Base-by-base conservation (phyloP, 1,140 invertebrate species). In the Danaus plexippus region DNA sequence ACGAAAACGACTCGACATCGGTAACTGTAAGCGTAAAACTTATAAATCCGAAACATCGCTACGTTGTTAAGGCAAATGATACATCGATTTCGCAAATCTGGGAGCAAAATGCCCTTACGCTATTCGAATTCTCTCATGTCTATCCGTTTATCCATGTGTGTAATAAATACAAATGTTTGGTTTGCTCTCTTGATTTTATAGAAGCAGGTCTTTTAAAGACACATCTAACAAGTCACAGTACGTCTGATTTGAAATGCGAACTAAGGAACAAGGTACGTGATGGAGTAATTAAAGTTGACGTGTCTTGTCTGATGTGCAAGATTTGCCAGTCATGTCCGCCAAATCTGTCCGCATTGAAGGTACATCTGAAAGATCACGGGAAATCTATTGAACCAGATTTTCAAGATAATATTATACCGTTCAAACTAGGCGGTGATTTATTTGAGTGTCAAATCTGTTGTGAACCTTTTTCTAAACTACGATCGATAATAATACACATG, bases 401-500 rank as follows among this genome's bases (percentile, higher is more conserved):
- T 12, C 59, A 78, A 50, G 77, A 80, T 52, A 82, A 82, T 63
- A 67, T 85, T 0, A 75, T 85, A 22, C 81, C 81, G 0, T 82
- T 78, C 40, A 80, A 80, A 61, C 60, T 85, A 18, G 66, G 59
- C 15, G 65, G 54, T 2, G 61, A 72, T 0, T 53, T 52, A 9
- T 78, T 75, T 15, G 65, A 75, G 22, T 85, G 80, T 51, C 80
- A 85, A 59, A 61, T 82, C 5, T 82, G 80, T 18, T 54, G 65
- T 9, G 72, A 75, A 47, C 62, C 43, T 2, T 85, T 67, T 47
- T 45, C 68, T 1, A 81, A 77, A 58, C 48, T 85, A 1, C 66
- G 78, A 47, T 43, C 76, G 2, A 52, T 85, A 4, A 73, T 78
- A 22, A 80, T 83, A 9, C 83, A 86, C n/a, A 86, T 86, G 83